These are phyloP conservation scores for Limnephilus lunatus DNA, from an alignment of 2,888 invertebrate species.

Conservation along the genomic window DNA sequence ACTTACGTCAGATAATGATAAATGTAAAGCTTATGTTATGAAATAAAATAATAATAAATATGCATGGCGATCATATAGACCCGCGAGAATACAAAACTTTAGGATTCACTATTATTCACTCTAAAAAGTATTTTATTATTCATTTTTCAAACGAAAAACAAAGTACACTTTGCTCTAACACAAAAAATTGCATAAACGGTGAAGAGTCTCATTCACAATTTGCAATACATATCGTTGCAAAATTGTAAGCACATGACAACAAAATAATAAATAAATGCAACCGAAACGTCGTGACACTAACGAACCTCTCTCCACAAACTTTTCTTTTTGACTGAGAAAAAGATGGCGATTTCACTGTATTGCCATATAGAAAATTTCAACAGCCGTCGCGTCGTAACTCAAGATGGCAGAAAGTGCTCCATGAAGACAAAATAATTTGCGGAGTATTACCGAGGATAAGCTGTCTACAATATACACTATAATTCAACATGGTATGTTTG, in stretches of 20 bases:
- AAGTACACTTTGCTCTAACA: slow-evolving; percentile 37
- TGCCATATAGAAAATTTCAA: slow-evolving; percentile 31
- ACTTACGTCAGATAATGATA: background rate
- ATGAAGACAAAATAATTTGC: background rate
- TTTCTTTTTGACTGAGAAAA: slow-evolving; percentile 52
- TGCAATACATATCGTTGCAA: slow-evolving; percentile 30
- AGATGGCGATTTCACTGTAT: slow-evolving; percentile 46
- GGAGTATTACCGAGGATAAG: background rate
- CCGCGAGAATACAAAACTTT: slow-evolving; percentile 23
- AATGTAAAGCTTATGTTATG: background rate
- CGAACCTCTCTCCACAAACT: slow-evolving; percentile 45
- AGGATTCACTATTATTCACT: slow-evolving; percentile 38
- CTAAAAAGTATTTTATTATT: slow-evolving; percentile 31
- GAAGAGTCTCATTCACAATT: slow-evolving; percentile 44
- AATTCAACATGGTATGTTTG: no score
- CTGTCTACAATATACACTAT: background rate
- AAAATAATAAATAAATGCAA: slow-evolving; percentile 55
- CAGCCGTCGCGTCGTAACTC: background rate
- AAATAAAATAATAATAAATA: background rate
- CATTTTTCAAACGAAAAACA: slow-evolving; percentile 29
- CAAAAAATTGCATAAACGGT: background rate
- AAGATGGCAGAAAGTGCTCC: background rate
- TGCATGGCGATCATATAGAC: background rate
- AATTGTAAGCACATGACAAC: slow-evolving; percentile 54
- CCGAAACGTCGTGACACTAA: slow-evolving; percentile 50